A percentile compares a stretch with the other conserved stretches of the same genome.
These are phyloP conservation scores for Brenthis hecate DNA, from an alignment of 2,888 invertebrate species.

Conservation along the genomic window DNA sequence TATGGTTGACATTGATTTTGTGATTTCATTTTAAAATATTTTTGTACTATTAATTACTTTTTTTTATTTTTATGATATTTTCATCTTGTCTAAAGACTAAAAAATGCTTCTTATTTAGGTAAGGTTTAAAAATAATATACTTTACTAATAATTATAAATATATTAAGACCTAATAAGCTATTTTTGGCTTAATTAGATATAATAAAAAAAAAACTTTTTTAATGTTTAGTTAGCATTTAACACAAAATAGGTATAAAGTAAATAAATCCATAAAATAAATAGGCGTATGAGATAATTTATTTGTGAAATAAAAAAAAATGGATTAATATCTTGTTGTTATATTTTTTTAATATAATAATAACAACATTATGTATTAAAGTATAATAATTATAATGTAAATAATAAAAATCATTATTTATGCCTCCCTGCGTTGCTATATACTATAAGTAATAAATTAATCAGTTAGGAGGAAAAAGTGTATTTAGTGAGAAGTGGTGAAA, in stretches of 20 bases:
- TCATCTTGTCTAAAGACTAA: no score
- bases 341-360: no score
- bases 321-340: no score
- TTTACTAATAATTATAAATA: no score
- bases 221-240: no score
- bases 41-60: not conserved
- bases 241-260: no score
- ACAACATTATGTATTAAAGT: not conserved
- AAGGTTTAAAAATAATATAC: not conserved
- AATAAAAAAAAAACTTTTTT: no score
- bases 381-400: not conserved
- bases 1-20: constrained; percentile 1
- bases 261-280: no score
- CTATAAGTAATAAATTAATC: not conserved
- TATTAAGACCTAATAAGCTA: no score
- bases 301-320: no score
- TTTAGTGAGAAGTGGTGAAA: constrained; percentile 47
- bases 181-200: no score
- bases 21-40: not conserved
- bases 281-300: no score
- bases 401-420: not conserved
- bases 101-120: not conserved
- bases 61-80: not conserved
- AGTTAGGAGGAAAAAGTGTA: constrained; percentile 13
- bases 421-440: not conserved